A percentile compares a stretch with the other conserved stretches of the same genome.
phyloP scores from a whole-genome alignment of 2,888 invertebrate genomes.

The Volucella inanis region DNA sequence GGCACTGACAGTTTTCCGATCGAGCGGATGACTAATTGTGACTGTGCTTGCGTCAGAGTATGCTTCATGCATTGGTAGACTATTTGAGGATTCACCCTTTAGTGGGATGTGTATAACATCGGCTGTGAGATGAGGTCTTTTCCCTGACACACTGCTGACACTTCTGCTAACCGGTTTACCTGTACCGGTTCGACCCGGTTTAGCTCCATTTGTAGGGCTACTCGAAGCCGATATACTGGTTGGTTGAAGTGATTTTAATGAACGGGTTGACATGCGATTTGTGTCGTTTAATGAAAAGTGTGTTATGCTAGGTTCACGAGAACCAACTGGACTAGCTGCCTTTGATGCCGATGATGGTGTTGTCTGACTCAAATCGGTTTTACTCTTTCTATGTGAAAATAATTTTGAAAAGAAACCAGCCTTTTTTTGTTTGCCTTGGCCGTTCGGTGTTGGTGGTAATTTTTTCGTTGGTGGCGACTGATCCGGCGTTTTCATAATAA shows the following conservation, averaged over 20 bases:
- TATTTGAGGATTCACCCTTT: slow-evolving; percentile 85
- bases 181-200: slow-evolving; percentile 79
- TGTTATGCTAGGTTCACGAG: slow-evolving; percentile 80
- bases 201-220: slow-evolving; percentile 78
- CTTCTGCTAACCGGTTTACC: slow-evolving; percentile 85
- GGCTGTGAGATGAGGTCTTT: slow-evolving; percentile 85
- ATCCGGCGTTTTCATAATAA: slow-evolving; percentile 82
- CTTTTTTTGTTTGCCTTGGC: slow-evolving; percentile 85
- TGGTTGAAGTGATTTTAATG: slow-evolving; percentile 80
- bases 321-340: slow-evolving; percentile 76
- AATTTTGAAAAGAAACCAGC: slow-evolving; percentile 87
- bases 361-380: slow-evolving; percentile 82
- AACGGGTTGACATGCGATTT: slow-evolving; percentile 80
- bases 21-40: slow-evolving; percentile 81
- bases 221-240: slow-evolving; percentile 81
- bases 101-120: slow-evolving; percentile 87
- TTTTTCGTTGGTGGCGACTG: slow-evolving; percentile 84
- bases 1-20: slow-evolving; percentile 83
- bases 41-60: slow-evolving; percentile 82
- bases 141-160: slow-evolving; percentile 86
- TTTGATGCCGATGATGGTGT: slow-evolving; percentile 76
- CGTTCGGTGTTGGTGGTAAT: slow-evolving; percentile 84
- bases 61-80: slow-evolving; percentile 84
- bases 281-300: slow-evolving; percentile 80
- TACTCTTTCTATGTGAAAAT: slow-evolving; percentile 85